Evolutionary conservation across 2,113 vertebrate genomes (phyloP).

Genomic region (Thymallus thymallus): DNA sequence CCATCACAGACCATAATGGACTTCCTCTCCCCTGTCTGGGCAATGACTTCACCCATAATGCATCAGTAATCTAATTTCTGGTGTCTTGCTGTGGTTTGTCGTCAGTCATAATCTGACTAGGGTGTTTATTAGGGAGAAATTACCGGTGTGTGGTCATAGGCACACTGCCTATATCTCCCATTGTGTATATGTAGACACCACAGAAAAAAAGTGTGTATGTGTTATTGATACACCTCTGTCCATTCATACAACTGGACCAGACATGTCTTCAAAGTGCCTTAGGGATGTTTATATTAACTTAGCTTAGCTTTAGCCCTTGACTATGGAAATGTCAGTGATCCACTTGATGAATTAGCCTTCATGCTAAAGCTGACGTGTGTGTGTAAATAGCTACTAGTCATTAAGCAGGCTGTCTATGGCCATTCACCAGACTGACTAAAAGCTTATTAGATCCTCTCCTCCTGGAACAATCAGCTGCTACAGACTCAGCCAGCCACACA

Average conservation of each 20-base stretch:
- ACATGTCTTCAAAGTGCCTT: no score
- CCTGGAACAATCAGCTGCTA: constrained; percentile 27
- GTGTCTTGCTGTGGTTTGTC: constrained; percentile 28
- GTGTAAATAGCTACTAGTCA: constrained; percentile 43
- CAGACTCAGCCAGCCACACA: neutral
- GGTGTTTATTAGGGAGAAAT: constrained; percentile 47
- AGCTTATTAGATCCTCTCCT: constrained; percentile 35
- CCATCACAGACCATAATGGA: constrained; percentile 8
- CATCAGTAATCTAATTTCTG: constrained; percentile 50
- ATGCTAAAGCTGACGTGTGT: constrained; percentile 47
- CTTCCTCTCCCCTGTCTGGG: constrained; percentile 10
- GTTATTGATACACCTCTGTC: no score
- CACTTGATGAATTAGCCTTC: constrained; percentile 54
- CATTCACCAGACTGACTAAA: constrained; percentile 45
- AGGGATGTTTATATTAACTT: no score
- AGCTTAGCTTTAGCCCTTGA: neutral
- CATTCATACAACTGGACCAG: no score
- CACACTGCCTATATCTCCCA: neutral
- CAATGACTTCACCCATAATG: constrained; percentile 54
- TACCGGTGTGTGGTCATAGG: constrained; percentile 34
- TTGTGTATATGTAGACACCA: no score
- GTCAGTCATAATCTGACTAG: constrained; percentile 42
- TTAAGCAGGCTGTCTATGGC: constrained; percentile 36
- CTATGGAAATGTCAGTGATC: constrained; percentile 27
- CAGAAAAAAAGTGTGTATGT: no score